Conservation (phyloP, 2,888 invertebrate species). For the Ornithoptera priamus region DNA sequence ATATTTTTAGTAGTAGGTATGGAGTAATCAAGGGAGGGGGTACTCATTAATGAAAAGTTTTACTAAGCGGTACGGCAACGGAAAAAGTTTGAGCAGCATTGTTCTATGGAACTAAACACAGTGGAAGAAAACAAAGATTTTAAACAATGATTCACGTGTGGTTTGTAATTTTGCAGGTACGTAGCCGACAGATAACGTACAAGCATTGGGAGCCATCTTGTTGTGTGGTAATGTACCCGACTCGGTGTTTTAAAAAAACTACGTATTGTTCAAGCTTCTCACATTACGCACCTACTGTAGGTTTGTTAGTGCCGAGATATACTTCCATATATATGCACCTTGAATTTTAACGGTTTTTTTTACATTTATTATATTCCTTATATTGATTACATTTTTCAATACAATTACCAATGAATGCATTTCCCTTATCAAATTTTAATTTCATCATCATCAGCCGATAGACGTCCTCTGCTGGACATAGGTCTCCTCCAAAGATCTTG, state of each 20-base stretch:
- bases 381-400: too few species aligned
- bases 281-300: neutral
- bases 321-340: neutral
- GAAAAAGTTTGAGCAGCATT: too few species aligned
- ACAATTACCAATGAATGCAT: too few species aligned
- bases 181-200: conserved; percentile 37
- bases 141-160: conserved; percentile 39
- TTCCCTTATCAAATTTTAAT: too few species aligned
- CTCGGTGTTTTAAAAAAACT: conserved; percentile 57
- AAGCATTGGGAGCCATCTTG: conserved; percentile 38
- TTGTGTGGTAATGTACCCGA: conserved; percentile 46
- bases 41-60: too few species aligned
- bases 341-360: neutral
- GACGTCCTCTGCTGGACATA: too few species aligned
- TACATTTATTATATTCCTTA: too few species aligned
- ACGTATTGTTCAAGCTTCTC: conserved; percentile 51
- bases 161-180: conserved; percentile 52
- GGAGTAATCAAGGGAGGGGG: too few species aligned
- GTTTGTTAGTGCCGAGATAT: neutral
- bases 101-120: conserved; percentile 1
- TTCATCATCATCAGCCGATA: too few species aligned
- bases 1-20: too few species aligned
- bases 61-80: too few species aligned
- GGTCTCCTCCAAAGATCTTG: too few species aligned
- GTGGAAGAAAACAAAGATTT: conserved; percentile 22